Conservation (phyloP, 2,888 invertebrate genomes). For the Rhopalosiphum nymphaeae region DNA sequence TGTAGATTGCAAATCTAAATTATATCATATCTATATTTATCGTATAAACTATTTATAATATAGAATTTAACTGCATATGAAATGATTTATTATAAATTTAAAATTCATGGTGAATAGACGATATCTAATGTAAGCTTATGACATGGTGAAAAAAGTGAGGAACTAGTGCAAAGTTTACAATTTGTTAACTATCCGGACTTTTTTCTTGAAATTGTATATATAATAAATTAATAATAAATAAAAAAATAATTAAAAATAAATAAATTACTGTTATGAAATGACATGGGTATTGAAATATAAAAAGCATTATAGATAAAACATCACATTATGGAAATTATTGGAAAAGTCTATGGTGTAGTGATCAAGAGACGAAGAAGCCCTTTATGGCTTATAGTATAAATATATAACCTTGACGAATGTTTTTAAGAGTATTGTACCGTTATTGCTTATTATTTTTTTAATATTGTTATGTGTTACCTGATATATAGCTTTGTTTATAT, state of each 20-base stretch:
- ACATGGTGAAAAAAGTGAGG: not conserved
- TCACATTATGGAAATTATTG: not conserved
- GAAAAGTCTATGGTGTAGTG: not conserved
- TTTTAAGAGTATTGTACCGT: not conserved
- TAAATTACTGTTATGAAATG: not conserved
- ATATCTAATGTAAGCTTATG: not conserved
- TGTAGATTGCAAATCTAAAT: not conserved
- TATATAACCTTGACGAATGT: not conserved
- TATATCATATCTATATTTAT: not conserved
- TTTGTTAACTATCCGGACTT: not conserved
- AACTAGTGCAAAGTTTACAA: not conserved
- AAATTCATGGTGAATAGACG: not conserved
- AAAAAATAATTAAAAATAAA: not conserved
- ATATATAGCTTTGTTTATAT: not conserved
- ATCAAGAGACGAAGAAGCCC: not conserved
- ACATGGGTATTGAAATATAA: not conserved
- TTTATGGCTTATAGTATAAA: not conserved
- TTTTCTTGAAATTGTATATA: no score
- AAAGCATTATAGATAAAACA: not conserved
- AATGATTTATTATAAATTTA: not conserved
- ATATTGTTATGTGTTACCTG: not conserved
- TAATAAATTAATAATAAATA: no score
- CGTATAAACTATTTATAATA: not conserved
- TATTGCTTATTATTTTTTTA: not conserved
- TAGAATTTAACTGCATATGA: not conserved